phyloP scores from a whole-genome alignment of 2,888 invertebrate genomes.

The Celastrina argiolus region DNA sequence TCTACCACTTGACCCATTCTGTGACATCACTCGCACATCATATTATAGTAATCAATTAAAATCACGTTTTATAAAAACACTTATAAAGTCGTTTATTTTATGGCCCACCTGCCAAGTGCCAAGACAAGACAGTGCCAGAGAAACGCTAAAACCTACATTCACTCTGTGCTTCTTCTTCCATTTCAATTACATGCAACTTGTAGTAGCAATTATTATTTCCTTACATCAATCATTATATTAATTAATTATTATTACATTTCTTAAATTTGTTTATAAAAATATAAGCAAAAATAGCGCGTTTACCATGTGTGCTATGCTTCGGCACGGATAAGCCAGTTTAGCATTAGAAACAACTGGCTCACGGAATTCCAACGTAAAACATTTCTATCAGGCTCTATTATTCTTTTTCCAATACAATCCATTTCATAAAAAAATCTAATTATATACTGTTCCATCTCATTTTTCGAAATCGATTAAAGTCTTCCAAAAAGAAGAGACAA shows the following conservation, averaged over 20 bases:
- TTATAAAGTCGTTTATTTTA: not conserved
- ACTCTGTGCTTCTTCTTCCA: not conserved
- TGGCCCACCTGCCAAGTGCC: constrained; percentile 6
- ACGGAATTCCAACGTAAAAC: not conserved
- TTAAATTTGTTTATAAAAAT: not conserved
- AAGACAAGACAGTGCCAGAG: constrained; percentile 13
- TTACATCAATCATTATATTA: not conserved
- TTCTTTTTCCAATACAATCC: not conserved
- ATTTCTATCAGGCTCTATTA: not conserved
- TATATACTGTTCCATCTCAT: not conserved
- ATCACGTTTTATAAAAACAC: too few species aligned
- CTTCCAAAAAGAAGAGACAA: constrained; percentile 29
- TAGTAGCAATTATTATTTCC: not conserved
- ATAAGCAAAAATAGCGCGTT: too few species aligned
- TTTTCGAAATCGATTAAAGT: constrained; percentile 18
- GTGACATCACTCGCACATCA: too few species aligned
- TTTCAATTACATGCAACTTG: not conserved
- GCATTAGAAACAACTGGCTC: too few species aligned
- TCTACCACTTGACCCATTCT: too few species aligned
- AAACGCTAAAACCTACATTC: constrained; percentile 11
- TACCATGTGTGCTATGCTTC: too few species aligned
- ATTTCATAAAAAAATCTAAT: not conserved
- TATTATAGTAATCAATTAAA: too few species aligned
- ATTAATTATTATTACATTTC: not conserved
- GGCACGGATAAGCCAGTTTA: too few species aligned